Conservation (phyloP, 2,113 vertebrate genomes). For the Muntiacus muntjak region DNA sequence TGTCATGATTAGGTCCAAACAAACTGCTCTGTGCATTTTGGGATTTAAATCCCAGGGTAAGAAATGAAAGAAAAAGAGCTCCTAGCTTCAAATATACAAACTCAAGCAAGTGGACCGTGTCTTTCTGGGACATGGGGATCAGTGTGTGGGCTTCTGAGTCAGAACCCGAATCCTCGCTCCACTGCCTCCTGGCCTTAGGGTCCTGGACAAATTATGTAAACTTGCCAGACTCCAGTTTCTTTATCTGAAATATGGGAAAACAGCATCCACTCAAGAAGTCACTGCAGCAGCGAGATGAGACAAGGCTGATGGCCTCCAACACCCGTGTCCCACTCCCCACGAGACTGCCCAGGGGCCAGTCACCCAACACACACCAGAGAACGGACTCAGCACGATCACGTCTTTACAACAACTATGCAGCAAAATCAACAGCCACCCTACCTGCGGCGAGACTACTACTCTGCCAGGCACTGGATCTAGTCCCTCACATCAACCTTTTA, state of each 20-base stretch:
- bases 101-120: neutral
- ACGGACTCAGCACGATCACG: neutral
- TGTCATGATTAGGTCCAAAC: neutral
- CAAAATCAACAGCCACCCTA: too few species aligned
- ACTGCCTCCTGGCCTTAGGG: neutral
- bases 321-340: neutral
- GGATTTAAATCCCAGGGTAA: neutral
- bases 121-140: too few species aligned
- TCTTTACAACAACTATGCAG: neutral
- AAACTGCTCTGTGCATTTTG: neutral
- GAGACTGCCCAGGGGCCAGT: neutral
- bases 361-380: neutral
- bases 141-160: neutral
- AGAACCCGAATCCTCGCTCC: neutral
- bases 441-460: neutral
- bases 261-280: neutral
- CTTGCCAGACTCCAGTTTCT: neutral
- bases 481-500: neutral
- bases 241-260: neutral
- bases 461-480: neutral
- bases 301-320: neutral
- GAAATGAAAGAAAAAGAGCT: neutral
- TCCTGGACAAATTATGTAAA: neutral
- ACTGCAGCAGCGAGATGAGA: neutral
- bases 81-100: neutral